A percentile compares a stretch with the other conserved stretches of the same genome.
phyloP scores from a whole-genome alignment of 2,113 vertebrate species.

The Arothron firmamentum region DNA sequence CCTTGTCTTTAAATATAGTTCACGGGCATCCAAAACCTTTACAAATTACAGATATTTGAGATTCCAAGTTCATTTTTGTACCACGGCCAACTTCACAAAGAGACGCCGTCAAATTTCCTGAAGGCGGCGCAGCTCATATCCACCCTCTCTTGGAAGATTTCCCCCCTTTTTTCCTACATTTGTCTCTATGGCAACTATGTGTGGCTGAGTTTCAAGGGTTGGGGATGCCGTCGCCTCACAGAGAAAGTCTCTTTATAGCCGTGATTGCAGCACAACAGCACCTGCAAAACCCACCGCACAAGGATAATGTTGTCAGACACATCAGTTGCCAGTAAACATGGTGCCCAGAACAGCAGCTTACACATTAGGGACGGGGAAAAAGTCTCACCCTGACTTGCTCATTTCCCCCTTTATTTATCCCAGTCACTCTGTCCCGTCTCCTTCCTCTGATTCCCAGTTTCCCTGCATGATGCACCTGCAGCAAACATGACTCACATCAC shows the following conservation, averaged over 20 bases:
- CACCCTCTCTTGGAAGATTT: constrained; percentile 37
- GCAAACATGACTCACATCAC: constrained; percentile 42
- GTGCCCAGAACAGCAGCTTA: constrained; percentile 31
- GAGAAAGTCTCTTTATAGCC: constrained; percentile 61
- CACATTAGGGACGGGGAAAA: not conserved
- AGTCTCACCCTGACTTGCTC: constrained; percentile 8
- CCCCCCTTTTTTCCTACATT: constrained; percentile 3
- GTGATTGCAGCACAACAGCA: constrained; percentile 59
- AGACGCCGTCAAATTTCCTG: constrained; percentile 16
- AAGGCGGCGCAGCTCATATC: constrained; percentile 40
- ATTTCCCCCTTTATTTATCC: constrained; percentile 2
- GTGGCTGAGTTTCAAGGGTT: constrained; percentile 52
- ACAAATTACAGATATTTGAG: constrained; percentile 1
- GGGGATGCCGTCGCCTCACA: constrained; percentile 58
- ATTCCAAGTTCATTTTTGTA: constrained; percentile 1
- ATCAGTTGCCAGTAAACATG: constrained; percentile 76
- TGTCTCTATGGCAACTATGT: constrained; percentile 46
- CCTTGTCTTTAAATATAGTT: too few species aligned
- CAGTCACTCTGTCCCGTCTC: not conserved
- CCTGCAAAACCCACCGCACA: constrained; percentile 73
- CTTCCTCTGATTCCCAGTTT: constrained; percentile 16
- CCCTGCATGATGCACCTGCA: constrained; percentile 7
- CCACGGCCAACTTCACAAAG: constrained; percentile 16
- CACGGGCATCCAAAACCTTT: too few species aligned
- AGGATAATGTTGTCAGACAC: constrained; percentile 75